A percentile compares a stretch with the other conserved stretches of the same genome.
These are phyloP conservation scores for Psephotus haematonotus DNA, from an alignment of 2,113 vertebrate species.

Conservation along the genomic window DNA sequence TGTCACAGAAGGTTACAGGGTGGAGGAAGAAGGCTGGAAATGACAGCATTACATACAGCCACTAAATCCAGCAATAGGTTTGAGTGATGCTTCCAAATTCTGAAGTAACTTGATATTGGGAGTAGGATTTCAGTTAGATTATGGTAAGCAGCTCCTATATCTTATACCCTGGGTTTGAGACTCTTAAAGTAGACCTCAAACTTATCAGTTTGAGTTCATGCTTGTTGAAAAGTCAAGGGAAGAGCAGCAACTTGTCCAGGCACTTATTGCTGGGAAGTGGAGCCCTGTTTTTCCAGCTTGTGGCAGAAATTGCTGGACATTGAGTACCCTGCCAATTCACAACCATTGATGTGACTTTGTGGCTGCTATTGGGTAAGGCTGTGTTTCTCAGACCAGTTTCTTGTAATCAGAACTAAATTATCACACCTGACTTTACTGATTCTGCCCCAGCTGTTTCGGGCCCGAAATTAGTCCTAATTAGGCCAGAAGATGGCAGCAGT, in stretches of 20 bases:
- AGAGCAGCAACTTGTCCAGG: background rate
- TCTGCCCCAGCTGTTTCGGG: background rate
- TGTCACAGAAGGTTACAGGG: conserved; percentile 6
- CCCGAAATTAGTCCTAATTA: rapidly evolving
- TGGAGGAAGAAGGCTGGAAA: background rate
- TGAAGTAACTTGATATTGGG: background rate
- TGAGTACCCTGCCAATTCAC: background rate
- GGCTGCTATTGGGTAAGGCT: background rate
- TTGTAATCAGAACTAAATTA: background rate
- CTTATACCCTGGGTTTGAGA: background rate
- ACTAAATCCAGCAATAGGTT: background rate
- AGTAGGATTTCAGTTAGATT: background rate
- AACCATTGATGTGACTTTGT: background rate
- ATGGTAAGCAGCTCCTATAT: background rate
- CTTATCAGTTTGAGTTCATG: background rate
- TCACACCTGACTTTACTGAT: too few species aligned
- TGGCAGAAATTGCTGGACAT: background rate
- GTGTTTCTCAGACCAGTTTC: background rate
- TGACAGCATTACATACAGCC: background rate
- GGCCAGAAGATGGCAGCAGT: conserved; percentile 53
- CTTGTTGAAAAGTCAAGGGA: background rate
- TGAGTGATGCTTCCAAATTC: background rate
- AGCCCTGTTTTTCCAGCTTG: background rate
- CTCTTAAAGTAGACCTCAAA: background rate
- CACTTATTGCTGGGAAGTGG: background rate